These are phyloP conservation scores for Pseudopodoces humilis DNA, from an alignment of 2,113 vertebrate genomes.

Conservation along the genomic window DNA sequence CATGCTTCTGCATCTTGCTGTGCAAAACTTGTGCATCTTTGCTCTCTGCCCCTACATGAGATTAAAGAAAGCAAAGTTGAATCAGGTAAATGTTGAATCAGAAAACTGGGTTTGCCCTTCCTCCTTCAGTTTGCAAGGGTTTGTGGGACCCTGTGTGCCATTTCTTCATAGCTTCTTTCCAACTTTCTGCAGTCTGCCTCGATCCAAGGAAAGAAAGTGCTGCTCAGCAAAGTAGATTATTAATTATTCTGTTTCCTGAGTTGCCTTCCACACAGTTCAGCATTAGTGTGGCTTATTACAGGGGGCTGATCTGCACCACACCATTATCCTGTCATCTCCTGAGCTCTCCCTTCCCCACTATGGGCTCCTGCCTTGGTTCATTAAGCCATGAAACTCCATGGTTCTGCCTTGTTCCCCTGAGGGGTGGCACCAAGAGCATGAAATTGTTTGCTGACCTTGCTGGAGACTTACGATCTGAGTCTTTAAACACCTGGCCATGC, in stretches of 20 bases:
- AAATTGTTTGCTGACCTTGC: slow-evolving; percentile 7
- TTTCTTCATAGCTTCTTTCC: neutral
- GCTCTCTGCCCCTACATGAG: neutral
- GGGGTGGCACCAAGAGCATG: neutral
- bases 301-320: rapidly evolving
- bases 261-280: neutral
- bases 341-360: neutral
- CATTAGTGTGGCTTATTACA: neutral
- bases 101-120: neutral
- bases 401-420: neutral
- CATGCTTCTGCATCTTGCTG: neutral
- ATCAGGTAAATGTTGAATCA: neutral
- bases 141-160: neutral
- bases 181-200: neutral
- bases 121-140: rapidly evolving
- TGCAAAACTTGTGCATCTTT: neutral
- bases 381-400: neutral
- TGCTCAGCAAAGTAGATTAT: neutral
- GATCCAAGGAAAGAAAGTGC: neutral
- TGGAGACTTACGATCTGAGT: neutral
- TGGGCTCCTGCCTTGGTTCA: neutral
- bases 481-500: neutral
- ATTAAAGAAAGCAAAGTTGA: neutral
- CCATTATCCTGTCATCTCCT: neutral
- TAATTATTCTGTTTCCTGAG: neutral